phyloP scores from a whole-genome alignment of 2,113 vertebrate genomes.

The Fulica atra region DNA sequence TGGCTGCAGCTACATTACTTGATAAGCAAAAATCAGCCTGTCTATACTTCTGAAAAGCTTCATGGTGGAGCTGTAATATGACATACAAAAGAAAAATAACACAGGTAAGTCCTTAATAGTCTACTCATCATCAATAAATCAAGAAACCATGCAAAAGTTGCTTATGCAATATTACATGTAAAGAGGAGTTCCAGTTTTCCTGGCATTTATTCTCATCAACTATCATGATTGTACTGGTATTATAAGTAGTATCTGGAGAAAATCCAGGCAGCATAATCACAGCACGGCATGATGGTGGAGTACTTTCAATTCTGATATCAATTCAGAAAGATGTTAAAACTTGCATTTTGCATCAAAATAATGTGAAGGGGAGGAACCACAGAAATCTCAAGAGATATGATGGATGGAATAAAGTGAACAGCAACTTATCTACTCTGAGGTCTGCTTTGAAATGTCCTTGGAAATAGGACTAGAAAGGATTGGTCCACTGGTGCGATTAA shows the following conservation, averaged over 20 bases:
- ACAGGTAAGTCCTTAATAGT: not conserved
- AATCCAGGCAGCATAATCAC: not conserved
- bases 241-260: not conserved
- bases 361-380: not conserved
- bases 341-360: not conserved
- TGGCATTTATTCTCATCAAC: not conserved
- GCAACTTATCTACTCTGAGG: not conserved
- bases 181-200: not conserved
- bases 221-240: not conserved
- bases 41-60: not conserved
- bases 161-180: not conserved
- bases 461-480: not conserved
- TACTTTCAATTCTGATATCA: not conserved
- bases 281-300: not conserved
- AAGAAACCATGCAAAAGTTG: not conserved
- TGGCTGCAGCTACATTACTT: not conserved
- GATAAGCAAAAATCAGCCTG: not conserved
- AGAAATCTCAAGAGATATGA: not conserved
- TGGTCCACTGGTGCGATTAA: fast-evolving
- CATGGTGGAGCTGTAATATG: not conserved
- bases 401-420: not conserved
- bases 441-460: not conserved
- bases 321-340: not conserved
- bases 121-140: not conserved
- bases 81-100: not conserved